These are phyloP conservation scores for Heliconius melpomene DNA, from an alignment of 1,140 invertebrate genomes.

Conservation along the genomic window DNA sequence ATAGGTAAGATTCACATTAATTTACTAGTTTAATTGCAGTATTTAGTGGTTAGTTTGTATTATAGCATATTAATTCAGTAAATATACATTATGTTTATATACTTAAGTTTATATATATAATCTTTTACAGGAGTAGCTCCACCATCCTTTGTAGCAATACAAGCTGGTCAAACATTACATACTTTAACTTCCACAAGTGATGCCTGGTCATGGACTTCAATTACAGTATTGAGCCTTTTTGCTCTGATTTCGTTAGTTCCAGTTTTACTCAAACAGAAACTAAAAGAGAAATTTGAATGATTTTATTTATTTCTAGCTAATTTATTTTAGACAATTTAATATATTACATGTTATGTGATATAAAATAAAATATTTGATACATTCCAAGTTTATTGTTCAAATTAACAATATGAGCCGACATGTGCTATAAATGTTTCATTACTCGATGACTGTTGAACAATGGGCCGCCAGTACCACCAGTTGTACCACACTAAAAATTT, in stretches of 20 bases:
- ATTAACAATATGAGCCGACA: constrained; percentile 86
- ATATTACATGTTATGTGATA: constrained; percentile 32
- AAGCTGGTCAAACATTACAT: constrained; percentile 97
- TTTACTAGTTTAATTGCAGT: background rate
- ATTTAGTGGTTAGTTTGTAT: too few species aligned
- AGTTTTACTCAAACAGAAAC: constrained; percentile 92
- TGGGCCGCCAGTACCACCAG: constrained; percentile 91
- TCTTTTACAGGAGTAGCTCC: constrained; percentile 93
- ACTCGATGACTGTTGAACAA: constrained; percentile 82
- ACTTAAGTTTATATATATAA: background rate
- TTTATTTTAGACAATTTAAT: constrained; percentile 63
- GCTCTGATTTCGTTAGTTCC: constrained; percentile 93
- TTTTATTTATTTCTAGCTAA: constrained; percentile 55
- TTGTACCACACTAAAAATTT: constrained; percentile 88
- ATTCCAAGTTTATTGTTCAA: constrained; percentile 60
- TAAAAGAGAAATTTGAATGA: constrained; percentile 91
- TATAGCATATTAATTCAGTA: background rate
- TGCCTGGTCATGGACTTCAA: constrained; percentile 94
- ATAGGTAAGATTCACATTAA: constrained; percentile 83
- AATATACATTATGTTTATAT: background rate
- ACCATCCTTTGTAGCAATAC: constrained; percentile 98
- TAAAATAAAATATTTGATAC: constrained; percentile 66
- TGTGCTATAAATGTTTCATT: constrained; percentile 85
- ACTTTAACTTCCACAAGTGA: constrained; percentile 94
- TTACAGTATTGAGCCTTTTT: constrained; percentile 89